Evolutionary conservation across 2,113 vertebrate species (phyloP), one percentile per base, ranked within the genome.

Genomic region (Plotosus lineatus): DNA sequence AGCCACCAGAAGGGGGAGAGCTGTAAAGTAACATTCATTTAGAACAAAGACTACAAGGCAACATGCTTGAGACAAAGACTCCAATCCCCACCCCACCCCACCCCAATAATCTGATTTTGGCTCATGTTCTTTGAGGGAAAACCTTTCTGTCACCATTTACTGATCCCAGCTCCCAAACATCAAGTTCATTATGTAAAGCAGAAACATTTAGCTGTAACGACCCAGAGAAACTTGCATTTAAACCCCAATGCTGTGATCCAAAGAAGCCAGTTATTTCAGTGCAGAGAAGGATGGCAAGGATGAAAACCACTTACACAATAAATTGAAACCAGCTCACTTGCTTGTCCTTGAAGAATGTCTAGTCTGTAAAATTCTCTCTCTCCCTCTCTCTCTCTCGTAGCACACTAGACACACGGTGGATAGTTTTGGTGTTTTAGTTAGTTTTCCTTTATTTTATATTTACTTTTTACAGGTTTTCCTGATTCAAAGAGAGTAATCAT

Each of bases 1-100:
- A 77, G 21, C 12, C 36, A 48, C 51, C 86, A 87, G 83, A 77
- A 75, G 83, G 85, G 86, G 83, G 86, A 83, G 69, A 11, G 7
- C 15, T 40, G 46, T 53, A 63, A 44, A 79, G 60, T 77, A 31
- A 33, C 72, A 75, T 51, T 38, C 53, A 56, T n/a, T 15, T 26
- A 44, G 9, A 79, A 58, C 76, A 75, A 75, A 75, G 73, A 26
- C 72, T 14, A 56, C 26, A 33, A 31, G 56, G 56, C 26, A 6
- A 53, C 65, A 31, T 53, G 44, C 38, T 33, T 14, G 40, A 71
- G 17, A 58, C 36, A 79, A 69, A 79, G 65, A 44, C 38, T 36
- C 48, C n/a, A n/a, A n/a, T n/a, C 31, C 21, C 26, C 65, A 15
- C 36, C 50, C 63, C 28, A 53, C 31, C 21, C 26, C 65, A 15